Evolutionary conservation across 2,888 invertebrate genomes (phyloP).

Genomic region (Mimumesa dahlbomi): DNA sequence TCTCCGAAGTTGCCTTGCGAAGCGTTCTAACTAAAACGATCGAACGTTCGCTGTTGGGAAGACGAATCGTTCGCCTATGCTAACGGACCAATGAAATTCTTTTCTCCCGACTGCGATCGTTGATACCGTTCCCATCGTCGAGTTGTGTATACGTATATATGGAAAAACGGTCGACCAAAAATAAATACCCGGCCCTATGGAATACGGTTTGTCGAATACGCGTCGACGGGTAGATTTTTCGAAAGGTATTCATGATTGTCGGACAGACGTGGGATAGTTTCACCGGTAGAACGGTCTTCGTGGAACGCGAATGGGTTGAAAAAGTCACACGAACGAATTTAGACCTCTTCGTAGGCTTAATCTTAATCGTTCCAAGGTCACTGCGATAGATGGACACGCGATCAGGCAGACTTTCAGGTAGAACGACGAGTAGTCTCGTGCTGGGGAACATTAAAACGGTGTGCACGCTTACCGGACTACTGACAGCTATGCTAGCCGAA

Average conservation of each 20-base stretch:
- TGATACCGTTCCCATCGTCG: too few relatives aligned
- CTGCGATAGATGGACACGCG: constrained; percentile 67
- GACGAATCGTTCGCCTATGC: neutral
- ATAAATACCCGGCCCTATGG: too few relatives aligned
- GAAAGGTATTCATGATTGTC: constrained; percentile 28
- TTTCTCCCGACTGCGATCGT: too few relatives aligned
- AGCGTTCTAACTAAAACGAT: neutral
- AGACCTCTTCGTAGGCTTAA: constrained; percentile 59
- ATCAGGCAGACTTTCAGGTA: constrained; percentile 61
- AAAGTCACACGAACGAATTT: constrained; percentile 64
- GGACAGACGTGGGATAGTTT: constrained; percentile 50
- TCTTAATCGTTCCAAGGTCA: constrained; percentile 70
- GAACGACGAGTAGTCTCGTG: constrained; percentile 55
- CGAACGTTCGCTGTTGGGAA: constrained; percentile 13
- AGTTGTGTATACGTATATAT: too few relatives aligned
- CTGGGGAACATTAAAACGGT: constrained; percentile 33
- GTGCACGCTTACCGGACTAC: constrained; percentile 19
- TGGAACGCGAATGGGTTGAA: constrained; percentile 52
- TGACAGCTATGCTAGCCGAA: neutral
- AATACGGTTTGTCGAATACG: too few relatives aligned
- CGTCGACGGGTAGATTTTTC: too few relatives aligned
- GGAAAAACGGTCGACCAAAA: too few relatives aligned
- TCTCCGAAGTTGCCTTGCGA: constrained; percentile 14
- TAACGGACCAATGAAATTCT: too few relatives aligned
- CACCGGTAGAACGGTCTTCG: constrained; percentile 41